phyloP scores from a whole-genome alignment of 2,113 vertebrate species.

The Dasypus novemcinctus region DNA sequence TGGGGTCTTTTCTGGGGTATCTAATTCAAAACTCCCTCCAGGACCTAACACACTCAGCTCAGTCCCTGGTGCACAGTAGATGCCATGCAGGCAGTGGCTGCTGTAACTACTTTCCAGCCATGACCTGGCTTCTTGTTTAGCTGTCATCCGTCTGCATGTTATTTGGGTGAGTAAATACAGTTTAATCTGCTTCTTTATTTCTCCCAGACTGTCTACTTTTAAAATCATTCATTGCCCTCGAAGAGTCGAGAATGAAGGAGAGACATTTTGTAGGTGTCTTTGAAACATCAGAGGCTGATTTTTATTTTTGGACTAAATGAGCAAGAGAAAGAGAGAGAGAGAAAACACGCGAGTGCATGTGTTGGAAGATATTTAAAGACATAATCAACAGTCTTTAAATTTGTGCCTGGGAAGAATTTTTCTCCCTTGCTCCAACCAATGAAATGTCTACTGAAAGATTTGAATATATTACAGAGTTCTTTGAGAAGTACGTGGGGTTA shows the following conservation, averaged over 20 bases:
- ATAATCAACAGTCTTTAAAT: background rate
- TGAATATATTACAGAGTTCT: background rate
- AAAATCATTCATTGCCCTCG: conserved; percentile 54
- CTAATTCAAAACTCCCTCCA: too few species aligned
- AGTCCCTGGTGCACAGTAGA: fast-evolving
- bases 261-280: background rate
- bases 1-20: too few species aligned
- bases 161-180: conserved; percentile 39
- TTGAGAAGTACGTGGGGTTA: background rate
- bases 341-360: background rate
- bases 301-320: background rate
- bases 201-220: conserved; percentile 51
- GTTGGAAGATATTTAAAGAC: background rate
- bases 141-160: background rate
- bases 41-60: fast-evolving
- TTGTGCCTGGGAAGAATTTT: background rate
- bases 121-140: background rate
- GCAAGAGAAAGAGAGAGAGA: background rate
- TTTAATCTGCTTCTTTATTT: conserved; percentile 52
- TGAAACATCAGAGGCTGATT: background rate
- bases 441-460: background rate
- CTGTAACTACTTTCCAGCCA: fast-evolving
- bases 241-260: background rate
- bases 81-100: fast-evolving
- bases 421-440: background rate